Percentiles rank a stretch among this genome's conserved stretches.
These are phyloP conservation scores for Globia sparganii DNA, from an alignment of 2,888 invertebrate genomes.

Conservation along the genomic window DNA sequence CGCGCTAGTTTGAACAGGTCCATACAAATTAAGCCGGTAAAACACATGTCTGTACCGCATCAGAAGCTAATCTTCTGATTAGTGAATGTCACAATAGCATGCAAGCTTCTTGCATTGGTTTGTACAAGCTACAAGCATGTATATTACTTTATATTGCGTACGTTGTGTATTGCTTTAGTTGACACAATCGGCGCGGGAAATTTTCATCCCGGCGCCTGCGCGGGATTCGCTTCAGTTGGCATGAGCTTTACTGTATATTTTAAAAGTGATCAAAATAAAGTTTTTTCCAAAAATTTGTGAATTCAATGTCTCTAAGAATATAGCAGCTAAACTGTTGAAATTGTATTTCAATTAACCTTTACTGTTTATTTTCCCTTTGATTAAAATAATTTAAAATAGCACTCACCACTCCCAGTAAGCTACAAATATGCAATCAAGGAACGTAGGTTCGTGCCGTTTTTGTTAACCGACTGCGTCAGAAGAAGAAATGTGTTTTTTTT, in stretches of 20 bases:
- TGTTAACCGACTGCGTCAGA: neutral
- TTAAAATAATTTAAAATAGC: neutral
- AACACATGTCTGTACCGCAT: too few species aligned
- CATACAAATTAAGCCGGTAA: neutral
- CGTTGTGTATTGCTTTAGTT: neutral
- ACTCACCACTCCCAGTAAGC: neutral
- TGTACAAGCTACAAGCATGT: too few species aligned
- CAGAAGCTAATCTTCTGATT: too few species aligned
- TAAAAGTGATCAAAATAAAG: neutral
- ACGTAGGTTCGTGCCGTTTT: neutral
- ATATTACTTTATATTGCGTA: too few species aligned
- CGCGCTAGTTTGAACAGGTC: neutral
- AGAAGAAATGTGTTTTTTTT: neutral
- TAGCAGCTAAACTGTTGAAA: constrained; percentile 17
- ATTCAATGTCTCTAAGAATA: constrained; percentile 4
- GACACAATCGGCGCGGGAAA: neutral
- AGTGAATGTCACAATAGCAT: too few species aligned
- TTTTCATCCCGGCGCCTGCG: neutral
- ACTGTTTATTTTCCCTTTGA: neutral
- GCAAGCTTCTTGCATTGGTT: too few species aligned
- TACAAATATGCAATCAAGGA: neutral
- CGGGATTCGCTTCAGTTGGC: neutral
- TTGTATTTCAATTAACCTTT: neutral
- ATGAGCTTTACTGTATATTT: neutral
- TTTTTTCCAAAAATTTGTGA: neutral